Percentiles rank a stretch among this genome's conserved stretches.
Evolutionary conservation across 1,140 invertebrate genomes (phyloP).

Genomic region (Gryllus bimaculatus): DNA sequence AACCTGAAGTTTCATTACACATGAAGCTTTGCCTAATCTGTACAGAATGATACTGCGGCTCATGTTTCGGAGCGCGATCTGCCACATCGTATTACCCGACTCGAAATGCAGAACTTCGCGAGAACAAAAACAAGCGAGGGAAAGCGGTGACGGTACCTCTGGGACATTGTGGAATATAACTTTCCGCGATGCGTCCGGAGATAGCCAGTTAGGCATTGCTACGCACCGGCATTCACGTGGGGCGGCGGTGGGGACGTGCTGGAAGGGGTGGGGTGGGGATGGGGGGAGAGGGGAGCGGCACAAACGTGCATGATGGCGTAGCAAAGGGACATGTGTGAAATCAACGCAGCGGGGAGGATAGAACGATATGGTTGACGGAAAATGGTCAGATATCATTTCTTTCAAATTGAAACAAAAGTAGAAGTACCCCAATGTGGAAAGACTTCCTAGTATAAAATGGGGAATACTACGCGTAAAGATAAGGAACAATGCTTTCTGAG

Average conservation of each 20-base stretch:
- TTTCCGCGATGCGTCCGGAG: not conserved
- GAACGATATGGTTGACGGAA: no score
- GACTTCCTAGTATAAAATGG: no score
- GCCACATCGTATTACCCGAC: no score
- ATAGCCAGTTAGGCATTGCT: not conserved
- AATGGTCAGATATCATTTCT: no score
- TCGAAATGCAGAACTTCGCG: not conserved
- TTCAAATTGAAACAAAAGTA: no score
- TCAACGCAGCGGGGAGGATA: not conserved
- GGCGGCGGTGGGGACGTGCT: not conserved
- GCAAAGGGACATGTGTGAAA: not conserved
- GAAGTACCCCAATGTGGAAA: no score
- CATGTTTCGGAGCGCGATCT: no score
- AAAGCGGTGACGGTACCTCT: not conserved
- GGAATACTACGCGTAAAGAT: no score
- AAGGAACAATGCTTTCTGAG: no score
- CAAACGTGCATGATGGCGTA: not conserved
- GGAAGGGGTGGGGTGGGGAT: not conserved
- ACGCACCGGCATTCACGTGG: not conserved
- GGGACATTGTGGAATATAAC: not conserved
- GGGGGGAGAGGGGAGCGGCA: not conserved
- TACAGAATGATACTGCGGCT: no score
- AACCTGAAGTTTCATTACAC: no score
- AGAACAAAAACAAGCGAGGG: not conserved
- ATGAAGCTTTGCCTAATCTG: no score